A percentile compares a stretch with the other conserved stretches of the same genome.
These are phyloP conservation scores for Chrysolina americana DNA, from an alignment of 2,888 invertebrate species.

Conservation along the genomic window DNA sequence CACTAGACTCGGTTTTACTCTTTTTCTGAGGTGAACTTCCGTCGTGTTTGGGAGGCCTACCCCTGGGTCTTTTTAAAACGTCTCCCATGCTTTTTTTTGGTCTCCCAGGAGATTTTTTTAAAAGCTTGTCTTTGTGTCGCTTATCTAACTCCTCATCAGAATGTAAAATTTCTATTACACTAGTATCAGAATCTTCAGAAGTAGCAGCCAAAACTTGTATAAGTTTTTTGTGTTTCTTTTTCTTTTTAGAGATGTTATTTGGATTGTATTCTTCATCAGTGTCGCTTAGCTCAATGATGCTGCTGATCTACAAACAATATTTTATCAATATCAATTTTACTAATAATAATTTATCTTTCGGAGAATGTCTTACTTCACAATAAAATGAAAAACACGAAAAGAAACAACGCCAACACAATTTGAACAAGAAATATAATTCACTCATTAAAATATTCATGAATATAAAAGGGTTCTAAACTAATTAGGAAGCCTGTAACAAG, in stretches of 20 bases:
- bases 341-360: no score
- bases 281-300: conserved; percentile 64
- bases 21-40: conserved; percentile 52
- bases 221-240: conserved; percentile 46
- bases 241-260: conserved; percentile 39
- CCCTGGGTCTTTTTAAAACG: conserved; percentile 52
- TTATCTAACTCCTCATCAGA: conserved; percentile 53
- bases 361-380: no score
- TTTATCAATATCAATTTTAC: background rate
- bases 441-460: no score
- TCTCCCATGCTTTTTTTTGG: conserved; percentile 33
- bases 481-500: no score
- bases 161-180: conserved; percentile 57
- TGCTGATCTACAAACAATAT: conserved; percentile 54
- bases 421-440: no score
- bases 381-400: no score
- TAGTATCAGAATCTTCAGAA: conserved; percentile 50
- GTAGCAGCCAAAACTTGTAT: conserved; percentile 50
- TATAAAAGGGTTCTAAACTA: no score
- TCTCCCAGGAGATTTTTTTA: conserved; percentile 36
- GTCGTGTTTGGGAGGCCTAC: conserved; percentile 55
- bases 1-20: conserved; percentile 48
- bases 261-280: conserved; percentile 62
- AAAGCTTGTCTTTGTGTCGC: background rate
- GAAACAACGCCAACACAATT: no score